These are phyloP conservation scores for Brachionus sp. DNA, from an alignment of 1,140 invertebrate genomes.

Conservation along the genomic window DNA sequence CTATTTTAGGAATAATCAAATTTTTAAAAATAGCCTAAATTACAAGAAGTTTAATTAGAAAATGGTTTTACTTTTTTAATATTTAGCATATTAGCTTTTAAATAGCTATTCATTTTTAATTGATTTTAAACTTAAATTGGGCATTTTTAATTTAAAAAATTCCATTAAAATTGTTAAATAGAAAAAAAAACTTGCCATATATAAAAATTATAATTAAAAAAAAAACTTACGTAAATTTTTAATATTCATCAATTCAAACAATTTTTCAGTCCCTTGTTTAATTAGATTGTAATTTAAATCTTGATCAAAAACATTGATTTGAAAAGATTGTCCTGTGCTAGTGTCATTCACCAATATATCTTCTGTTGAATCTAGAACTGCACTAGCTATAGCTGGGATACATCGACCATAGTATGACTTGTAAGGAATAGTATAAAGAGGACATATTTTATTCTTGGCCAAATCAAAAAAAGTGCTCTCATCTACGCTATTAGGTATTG, in stretches of 20 bases:
- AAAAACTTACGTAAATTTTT: conserved; percentile 34
- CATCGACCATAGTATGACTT: conserved; percentile 35
- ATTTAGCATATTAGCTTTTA: too few relatives aligned
- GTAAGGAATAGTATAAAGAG: not conserved
- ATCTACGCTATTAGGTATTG: not conserved
- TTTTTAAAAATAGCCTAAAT: too few relatives aligned
- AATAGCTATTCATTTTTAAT: too few relatives aligned
- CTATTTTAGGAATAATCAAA: too few relatives aligned
- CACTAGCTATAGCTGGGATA: not conserved
- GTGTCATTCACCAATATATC: not conserved
- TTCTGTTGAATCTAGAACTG: not conserved
- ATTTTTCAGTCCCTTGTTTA: not conserved
- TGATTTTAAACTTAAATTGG: too few relatives aligned
- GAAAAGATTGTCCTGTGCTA: not conserved
- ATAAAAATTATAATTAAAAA: not conserved
- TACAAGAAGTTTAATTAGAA: too few relatives aligned
- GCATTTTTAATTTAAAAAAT: too few relatives aligned
- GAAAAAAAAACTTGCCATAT: too few relatives aligned
- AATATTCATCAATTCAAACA: conserved; percentile 19
- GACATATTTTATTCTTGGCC: not conserved
- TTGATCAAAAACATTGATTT: not conserved
- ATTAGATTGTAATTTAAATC: conserved; percentile 7
- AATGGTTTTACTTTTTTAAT: too few relatives aligned
- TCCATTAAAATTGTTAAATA: too few relatives aligned
- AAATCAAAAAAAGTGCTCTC: not conserved